A percentile compares a stretch with the other conserved stretches of the same genome.
Conservation (phyloP, 2,888 invertebrate species). For the Serrognathus titanus region DNA sequence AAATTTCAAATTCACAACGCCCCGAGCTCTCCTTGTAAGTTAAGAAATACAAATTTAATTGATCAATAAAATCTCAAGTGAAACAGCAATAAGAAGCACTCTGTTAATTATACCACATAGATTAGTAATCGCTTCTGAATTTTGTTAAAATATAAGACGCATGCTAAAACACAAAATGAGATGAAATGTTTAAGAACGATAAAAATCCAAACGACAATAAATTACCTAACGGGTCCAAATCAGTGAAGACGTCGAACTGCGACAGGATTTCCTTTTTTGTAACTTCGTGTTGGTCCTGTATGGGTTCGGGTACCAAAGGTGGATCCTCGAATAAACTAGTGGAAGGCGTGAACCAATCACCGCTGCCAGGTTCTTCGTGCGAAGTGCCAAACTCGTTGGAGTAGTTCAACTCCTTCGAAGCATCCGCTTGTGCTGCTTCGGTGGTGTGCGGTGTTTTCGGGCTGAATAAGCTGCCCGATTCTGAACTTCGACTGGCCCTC, state of each 20-base stretch:
- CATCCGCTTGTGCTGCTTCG: neutral
- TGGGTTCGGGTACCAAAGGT: conserved; percentile 29
- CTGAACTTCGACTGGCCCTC: conserved; percentile 35
- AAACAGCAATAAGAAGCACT: no score
- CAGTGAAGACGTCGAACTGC: conserved; percentile 83
- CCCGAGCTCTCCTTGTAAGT: no score
- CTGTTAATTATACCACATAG: no score
- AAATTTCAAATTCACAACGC: no score
- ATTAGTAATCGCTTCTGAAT: neutral
- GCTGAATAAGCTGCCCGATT: conserved; percentile 44
- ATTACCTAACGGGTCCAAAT: conserved; percentile 88
- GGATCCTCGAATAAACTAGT: conserved; percentile 42
- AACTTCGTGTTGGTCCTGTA: conserved; percentile 43
- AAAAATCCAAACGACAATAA: conserved; percentile 52
- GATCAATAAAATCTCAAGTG: no score
- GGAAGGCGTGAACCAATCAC: conserved; percentile 46
- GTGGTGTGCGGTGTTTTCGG: conserved; percentile 42
- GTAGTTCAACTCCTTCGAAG: neutral
- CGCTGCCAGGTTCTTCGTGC: conserved; percentile 41
- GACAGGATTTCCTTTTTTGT: conserved; percentile 47
- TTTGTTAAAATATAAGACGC: conserved; percentile 9
- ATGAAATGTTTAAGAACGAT: conserved; percentile 44
- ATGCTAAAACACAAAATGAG: conserved; percentile 15
- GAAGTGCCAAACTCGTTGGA: conserved; percentile 28
- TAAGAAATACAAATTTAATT: no score